These are phyloP conservation scores for Galaxea fascicularis DNA, from an alignment of 92 coral and sea anemone genomes.

Conservation along the genomic window DNA sequence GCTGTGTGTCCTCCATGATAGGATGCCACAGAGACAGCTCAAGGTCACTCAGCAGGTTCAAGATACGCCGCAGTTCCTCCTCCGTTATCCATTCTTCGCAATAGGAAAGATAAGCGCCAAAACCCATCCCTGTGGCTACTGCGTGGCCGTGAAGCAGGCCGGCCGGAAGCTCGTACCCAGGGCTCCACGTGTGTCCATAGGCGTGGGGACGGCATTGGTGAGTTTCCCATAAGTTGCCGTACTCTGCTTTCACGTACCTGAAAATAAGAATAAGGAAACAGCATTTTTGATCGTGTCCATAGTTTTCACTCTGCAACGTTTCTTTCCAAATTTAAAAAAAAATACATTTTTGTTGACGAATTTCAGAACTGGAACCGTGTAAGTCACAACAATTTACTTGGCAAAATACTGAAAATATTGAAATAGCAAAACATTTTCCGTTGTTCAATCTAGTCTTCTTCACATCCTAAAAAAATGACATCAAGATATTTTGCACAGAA, in stretches of 20 bases:
- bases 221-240: slow-evolving; percentile 76
- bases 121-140: slow-evolving; percentile 79
- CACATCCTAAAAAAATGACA: too few relatives aligned
- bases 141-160: slow-evolving; percentile 87
- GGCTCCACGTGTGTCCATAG: slow-evolving; percentile 76
- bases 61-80: slow-evolving; percentile 63
- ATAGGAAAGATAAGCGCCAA: slow-evolving; percentile 74
- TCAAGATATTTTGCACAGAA: too few relatives aligned
- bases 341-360: too few relatives aligned
- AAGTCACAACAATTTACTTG: too few relatives aligned
- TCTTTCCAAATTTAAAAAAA: too few relatives aligned
- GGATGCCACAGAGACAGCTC: slow-evolving; percentile 79
- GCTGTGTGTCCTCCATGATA: slow-evolving; percentile 58
- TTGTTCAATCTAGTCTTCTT: too few relatives aligned
- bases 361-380: too few relatives aligned
- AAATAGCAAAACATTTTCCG: too few relatives aligned
- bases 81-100: slow-evolving; percentile 55
- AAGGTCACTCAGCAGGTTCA: slow-evolving; percentile 61
- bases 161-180: slow-evolving; percentile 74
- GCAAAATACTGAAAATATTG: too few relatives aligned
- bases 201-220: slow-evolving; percentile 84
- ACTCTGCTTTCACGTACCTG: slow-evolving; percentile 69
- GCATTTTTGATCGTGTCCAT: neutral
- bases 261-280: neutral
- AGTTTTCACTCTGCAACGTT: too few relatives aligned